Percentiles rank a stretch among this genome's conserved stretches.
Conservation (phyloP, 2,797 vertebrate genomes). For the Botia kubotai region DNA sequence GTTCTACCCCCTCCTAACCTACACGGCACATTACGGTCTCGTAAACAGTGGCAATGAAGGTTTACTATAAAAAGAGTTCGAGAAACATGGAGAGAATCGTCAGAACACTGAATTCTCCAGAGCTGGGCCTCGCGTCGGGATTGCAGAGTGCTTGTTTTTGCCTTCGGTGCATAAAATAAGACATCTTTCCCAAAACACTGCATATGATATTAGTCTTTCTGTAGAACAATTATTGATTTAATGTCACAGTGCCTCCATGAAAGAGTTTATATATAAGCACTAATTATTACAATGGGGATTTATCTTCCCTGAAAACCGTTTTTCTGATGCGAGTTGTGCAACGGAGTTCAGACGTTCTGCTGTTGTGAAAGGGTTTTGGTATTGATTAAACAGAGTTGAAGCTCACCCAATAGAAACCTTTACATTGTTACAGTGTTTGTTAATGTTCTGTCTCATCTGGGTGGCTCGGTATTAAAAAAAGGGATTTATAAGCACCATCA, state of each 20-base stretch:
- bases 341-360: background rate
- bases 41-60: background rate
- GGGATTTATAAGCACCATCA: too few relatives aligned
- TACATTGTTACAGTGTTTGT: background rate
- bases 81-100: background rate
- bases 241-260: background rate
- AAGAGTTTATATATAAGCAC: background rate
- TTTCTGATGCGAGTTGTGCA: background rate
- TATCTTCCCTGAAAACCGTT: background rate
- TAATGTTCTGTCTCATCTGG: background rate
- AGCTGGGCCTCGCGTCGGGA: background rate
- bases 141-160: background rate
- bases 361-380: background rate
- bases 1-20: background rate
- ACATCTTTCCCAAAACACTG: background rate
- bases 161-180: background rate
- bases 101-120: background rate
- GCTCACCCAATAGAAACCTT: background rate
- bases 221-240: slow-evolving; percentile 1
- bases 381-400: background rate
- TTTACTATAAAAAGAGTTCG: background rate
- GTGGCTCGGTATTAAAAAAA: background rate
- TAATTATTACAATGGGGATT: background rate
- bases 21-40: background rate
- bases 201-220: background rate